Percentiles rank a stretch among this genome's conserved stretches.
These are phyloP conservation scores for Macropis europaea DNA, from an alignment of 2,888 invertebrate species.

Conservation along the genomic window DNA sequence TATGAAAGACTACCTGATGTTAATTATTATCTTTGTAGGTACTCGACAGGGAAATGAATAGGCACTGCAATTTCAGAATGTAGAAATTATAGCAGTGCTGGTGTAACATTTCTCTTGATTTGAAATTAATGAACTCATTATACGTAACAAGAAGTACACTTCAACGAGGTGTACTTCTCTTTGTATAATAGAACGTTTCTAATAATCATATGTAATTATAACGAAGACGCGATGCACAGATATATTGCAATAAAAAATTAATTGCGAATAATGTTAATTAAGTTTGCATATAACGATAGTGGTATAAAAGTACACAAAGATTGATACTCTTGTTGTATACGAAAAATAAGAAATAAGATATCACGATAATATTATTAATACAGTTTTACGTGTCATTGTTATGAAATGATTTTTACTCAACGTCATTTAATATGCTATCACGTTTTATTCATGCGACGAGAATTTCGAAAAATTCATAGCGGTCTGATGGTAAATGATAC, in stretches of 20 bases:
- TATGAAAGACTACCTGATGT: too few relatives aligned
- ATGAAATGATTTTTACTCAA: neutral
- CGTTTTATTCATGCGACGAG: neutral
- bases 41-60: too few relatives aligned
- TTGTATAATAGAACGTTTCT: too few relatives aligned
- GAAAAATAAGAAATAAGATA: neutral
- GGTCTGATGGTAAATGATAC: neutral
- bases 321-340: neutral
- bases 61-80: too few relatives aligned
- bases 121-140: too few relatives aligned
- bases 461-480: neutral
- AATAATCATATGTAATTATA: neutral
- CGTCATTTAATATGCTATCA: neutral
- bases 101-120: too few relatives aligned
- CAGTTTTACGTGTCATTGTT: neutral
- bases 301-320: conserved; percentile 19
- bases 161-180: too few relatives aligned
- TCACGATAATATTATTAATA: neutral
- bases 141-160: too few relatives aligned
- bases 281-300: neutral
- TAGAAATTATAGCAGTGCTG: too few relatives aligned
- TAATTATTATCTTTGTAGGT: too few relatives aligned
- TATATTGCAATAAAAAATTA: neutral
- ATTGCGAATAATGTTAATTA: conserved; percentile 1
- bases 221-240: neutral